A percentile compares a stretch with the other conserved stretches of the same genome.
Conservation (phyloP, 2,888 invertebrate genomes). For the Drosophila colorata region DNA sequence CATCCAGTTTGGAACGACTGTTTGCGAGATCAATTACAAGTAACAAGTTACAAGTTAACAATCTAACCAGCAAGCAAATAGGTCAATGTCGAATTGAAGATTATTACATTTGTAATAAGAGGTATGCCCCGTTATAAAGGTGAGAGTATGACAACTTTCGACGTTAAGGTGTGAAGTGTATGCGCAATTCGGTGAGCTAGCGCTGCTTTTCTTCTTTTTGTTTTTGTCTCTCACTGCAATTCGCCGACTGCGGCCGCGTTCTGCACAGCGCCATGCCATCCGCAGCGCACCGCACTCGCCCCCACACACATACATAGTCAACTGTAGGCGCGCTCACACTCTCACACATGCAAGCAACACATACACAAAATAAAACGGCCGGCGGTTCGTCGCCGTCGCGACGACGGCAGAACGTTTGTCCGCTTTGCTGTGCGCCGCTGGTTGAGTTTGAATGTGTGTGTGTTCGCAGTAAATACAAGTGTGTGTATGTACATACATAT, state of each 20-base stretch:
- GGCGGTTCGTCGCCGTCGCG: constrained; percentile 64
- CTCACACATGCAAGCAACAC: constrained; percentile 28
- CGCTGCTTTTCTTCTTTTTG: constrained; percentile 35
- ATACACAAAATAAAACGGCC: constrained; percentile 57
- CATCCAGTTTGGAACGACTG: constrained; percentile 2
- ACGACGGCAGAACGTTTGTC: constrained; percentile 66
- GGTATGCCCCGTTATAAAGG: not conserved
- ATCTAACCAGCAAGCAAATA: not conserved
- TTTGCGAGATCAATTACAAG: not conserved
- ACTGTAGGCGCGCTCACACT: constrained; percentile 58
- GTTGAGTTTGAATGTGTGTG: constrained; percentile 26
- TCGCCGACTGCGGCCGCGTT: constrained; percentile 67
- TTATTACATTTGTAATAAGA: not conserved
- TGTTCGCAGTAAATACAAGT: constrained; percentile 35
- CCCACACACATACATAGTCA: constrained; percentile 27
- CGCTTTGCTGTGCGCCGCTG: constrained; percentile 60
- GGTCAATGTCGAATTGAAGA: not conserved
- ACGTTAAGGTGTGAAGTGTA: constrained; percentile 25
- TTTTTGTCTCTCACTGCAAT: constrained; percentile 75
- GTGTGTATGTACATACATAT: not conserved
- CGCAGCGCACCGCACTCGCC: constrained; percentile 34
- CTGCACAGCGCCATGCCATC: constrained; percentile 57
- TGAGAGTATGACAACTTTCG: not conserved
- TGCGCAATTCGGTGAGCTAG: constrained; percentile 11
- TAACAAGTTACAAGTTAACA: not conserved